Percentiles rank a stretch among this genome's conserved stretches.
These are phyloP conservation scores for Percina caprodes DNA, from an alignment of 2,113 vertebrate species.

Conservation along the genomic window DNA sequence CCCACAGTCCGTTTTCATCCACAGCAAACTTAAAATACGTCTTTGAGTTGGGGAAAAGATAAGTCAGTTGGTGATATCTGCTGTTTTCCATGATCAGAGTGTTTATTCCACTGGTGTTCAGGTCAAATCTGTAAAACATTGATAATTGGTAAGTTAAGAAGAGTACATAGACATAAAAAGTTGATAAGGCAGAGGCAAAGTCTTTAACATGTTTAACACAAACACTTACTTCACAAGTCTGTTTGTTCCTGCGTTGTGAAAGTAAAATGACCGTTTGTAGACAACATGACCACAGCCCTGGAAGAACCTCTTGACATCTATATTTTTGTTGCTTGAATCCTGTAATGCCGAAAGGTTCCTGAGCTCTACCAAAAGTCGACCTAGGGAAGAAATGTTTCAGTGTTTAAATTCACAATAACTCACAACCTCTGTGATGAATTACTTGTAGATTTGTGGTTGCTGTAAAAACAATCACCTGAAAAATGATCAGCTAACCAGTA, in stretches of 20 bases:
- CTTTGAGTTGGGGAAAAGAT: conserved; percentile 92
- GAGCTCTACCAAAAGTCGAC: conserved; percentile 85
- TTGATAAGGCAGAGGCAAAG: background rate
- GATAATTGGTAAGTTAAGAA: background rate
- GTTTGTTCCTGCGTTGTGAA: conserved; percentile 88
- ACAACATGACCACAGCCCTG: conserved; percentile 91
- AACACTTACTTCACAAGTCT: conserved; percentile 87
- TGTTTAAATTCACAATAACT: conserved; percentile 1
- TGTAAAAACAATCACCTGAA: conserved; percentile 82
- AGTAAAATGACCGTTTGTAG: conserved; percentile 88
- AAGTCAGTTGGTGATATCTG: conserved; percentile 86
- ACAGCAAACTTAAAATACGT: conserved; percentile 92
- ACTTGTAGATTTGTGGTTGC: background rate
- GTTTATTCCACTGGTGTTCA: conserved; percentile 75
- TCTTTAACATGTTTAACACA: background rate
- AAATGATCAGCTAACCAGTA: conserved; percentile 92
- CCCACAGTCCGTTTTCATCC: conserved; percentile 92
- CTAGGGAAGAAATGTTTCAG: conserved; percentile 68
- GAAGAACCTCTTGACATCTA: conserved; percentile 83
- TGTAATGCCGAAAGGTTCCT: conserved; percentile 78
- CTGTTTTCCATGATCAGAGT: conserved; percentile 83
- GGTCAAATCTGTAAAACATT: conserved; percentile 82
- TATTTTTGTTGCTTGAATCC: conserved; percentile 72
- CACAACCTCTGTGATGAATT: background rate
- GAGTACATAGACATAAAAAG: background rate